A percentile compares a stretch with the other conserved stretches of the same genome.
Evolutionary conservation across 2,113 vertebrate genomes (phyloP).

Genomic region (Opisthocomus hoazin): DNA sequence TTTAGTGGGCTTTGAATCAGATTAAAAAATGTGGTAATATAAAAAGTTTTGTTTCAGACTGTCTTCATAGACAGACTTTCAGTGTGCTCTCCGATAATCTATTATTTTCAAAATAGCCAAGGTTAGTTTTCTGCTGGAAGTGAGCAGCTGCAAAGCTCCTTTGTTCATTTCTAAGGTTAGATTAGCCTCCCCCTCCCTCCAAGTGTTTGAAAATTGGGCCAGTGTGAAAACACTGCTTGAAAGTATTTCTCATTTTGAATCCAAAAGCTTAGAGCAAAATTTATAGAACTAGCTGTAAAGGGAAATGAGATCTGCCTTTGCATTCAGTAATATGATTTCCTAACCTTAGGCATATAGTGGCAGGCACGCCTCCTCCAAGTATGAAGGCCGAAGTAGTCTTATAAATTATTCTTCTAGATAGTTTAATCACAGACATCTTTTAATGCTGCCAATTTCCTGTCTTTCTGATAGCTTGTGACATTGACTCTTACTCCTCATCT

Average conservation of each 20-base stretch:
- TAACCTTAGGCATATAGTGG: neutral
- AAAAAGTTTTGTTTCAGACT: neutral
- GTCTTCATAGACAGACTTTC: neutral
- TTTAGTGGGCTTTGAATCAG: neutral
- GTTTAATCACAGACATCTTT: neutral
- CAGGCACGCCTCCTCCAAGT: neutral
- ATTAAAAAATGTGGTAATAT: neutral
- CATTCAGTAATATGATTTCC: neutral
- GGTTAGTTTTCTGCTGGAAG: neutral
- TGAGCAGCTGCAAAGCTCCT: neutral
- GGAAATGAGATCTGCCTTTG: neutral
- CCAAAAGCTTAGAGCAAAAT: neutral
- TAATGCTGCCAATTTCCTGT: neutral
- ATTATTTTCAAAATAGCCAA: neutral
- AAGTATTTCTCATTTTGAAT: neutral
- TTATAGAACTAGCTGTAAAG: neutral
- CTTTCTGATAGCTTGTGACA: neutral
- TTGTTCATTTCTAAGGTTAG: neutral
- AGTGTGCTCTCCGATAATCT: neutral
- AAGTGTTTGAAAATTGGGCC: neutral
- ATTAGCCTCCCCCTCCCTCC: neutral
- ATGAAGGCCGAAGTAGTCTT: neutral
- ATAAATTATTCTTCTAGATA: neutral
- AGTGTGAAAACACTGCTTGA: neutral
- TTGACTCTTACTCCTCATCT: neutral